phyloP scores from a whole-genome alignment of 2,888 invertebrate genomes.

The Monopis laevigella region DNA sequence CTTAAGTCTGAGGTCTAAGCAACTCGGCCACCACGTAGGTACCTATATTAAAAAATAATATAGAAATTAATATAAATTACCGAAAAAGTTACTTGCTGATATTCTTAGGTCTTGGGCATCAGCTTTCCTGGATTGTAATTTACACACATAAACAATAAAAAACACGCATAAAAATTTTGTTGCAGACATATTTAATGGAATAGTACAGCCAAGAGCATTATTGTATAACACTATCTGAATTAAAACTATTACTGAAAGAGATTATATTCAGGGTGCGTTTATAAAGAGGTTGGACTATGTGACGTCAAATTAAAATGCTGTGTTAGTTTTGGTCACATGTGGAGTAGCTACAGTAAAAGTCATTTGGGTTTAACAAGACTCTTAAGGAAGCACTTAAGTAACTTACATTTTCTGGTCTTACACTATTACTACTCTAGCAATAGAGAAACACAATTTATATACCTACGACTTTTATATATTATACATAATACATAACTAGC shows the following conservation, averaged over 20 bases:
- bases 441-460: too few relatives aligned
- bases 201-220: background rate
- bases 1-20: too few relatives aligned
- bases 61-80: too few relatives aligned
- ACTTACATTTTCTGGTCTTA: too few relatives aligned
- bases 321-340: background rate
- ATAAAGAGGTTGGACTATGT: background rate
- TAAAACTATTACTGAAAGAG: background rate
- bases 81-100: slow-evolving; percentile 37
- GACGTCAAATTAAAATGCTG: background rate
- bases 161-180: slow-evolving; percentile 23
- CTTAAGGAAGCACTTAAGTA: slow-evolving; percentile 15
- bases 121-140: slow-evolving; percentile 31
- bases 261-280: background rate
- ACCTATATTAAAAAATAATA: too few relatives aligned
- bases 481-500: too few relatives aligned
- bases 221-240: background rate
- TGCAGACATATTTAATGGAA: slow-evolving; percentile 27
- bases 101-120: slow-evolving; percentile 41
- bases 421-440: too few relatives aligned
- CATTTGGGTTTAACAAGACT: slow-evolving; percentile 31
- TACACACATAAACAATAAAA: slow-evolving; percentile 29
- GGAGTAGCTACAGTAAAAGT: slow-evolving; percentile 22
- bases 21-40: too few relatives aligned
- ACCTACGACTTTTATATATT: too few relatives aligned